Conservation (phyloP, 2,888 invertebrate genomes). For the Ametastegia equiseti region DNA sequence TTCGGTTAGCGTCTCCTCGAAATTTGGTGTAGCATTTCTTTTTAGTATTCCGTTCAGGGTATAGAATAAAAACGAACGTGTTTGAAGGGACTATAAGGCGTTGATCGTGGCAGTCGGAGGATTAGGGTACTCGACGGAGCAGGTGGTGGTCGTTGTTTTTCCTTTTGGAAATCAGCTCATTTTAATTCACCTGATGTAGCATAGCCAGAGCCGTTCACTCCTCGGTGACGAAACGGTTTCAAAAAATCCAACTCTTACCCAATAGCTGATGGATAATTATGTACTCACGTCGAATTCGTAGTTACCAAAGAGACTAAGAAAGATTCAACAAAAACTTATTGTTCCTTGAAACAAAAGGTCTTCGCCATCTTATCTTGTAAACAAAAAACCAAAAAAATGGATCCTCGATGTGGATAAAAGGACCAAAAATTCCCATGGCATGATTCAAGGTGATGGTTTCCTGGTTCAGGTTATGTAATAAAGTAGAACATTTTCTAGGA, state of each 20-base stretch:
- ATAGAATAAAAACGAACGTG: constrained; percentile 27
- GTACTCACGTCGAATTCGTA: neutral
- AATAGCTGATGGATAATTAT: neutral
- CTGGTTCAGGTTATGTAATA: neutral
- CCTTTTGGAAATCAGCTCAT: constrained; percentile 14
- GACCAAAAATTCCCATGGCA: no score
- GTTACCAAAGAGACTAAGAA: no score
- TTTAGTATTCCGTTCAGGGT: neutral
- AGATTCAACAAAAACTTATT: no score
- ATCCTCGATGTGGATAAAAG: no score
- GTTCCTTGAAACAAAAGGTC: no score
- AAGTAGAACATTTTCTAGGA: neutral
- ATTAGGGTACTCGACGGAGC: constrained; percentile 25
- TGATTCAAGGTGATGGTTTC: neutral
- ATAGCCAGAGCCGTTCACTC: neutral
- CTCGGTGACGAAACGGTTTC: neutral
- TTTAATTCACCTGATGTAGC: constrained; percentile 3
- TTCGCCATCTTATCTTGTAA: no score
- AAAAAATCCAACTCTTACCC: neutral
- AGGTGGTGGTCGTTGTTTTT: constrained; percentile 38
- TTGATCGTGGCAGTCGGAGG: constrained; percentile 32
- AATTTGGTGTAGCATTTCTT: neutral
- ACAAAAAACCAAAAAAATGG: no score
- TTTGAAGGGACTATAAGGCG: constrained; percentile 13
- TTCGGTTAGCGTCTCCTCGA: neutral